Base-by-base conservation (phyloP, 92 coral and sea anemone species). In the Zoanthus gigantus region DNA sequence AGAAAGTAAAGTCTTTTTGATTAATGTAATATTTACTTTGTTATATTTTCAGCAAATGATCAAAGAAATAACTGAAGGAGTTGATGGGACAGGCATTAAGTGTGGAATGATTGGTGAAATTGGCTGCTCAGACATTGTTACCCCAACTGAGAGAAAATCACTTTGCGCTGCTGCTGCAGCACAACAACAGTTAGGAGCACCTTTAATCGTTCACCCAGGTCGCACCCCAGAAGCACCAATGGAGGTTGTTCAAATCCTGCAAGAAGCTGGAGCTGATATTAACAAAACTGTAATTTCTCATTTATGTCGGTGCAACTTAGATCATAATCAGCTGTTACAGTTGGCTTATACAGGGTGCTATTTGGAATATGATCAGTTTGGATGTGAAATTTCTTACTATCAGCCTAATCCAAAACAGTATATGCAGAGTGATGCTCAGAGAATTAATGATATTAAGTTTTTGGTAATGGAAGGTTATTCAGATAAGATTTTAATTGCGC, bases 41-140 rank as follows among this genome's bases (percentile, higher is more conserved):
- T 48, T 79, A 72, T 28, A 45, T 74, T 74, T 54, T 23, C 67
- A 96, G 99, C 91, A 71, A 71, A 93, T 96, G 92, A 88, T 93
- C 71, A 95, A 88, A 63, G 99, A 96, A 18, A 88, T 96, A 50
- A 92, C 95, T 7, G 89, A 89, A 67, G 99, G 98, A 28, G 98
- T 92, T 80, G 94, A 88, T 79, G 88, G 71, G 11, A 92, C 97
- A 5, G 89, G 90, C 48, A 93, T 96, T 72, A 95, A 96, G 88
- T 95, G 98, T 87, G 99, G 99, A 61, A 94, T 96, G 45, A 96
- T 96, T 73, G 99, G 99, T 78, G 99, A 96, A 79, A 88, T 95
- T 53, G 99, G 99, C 18, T 95, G 98, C 77, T 96, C 99, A 0
- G 91, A 94, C 90, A 94, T 94, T 52, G 48, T 96, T 47, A 90